These are phyloP conservation scores for Rugalucina vietnamica DNA, from an alignment of 2,888 invertebrate species.

Conservation along the genomic window DNA sequence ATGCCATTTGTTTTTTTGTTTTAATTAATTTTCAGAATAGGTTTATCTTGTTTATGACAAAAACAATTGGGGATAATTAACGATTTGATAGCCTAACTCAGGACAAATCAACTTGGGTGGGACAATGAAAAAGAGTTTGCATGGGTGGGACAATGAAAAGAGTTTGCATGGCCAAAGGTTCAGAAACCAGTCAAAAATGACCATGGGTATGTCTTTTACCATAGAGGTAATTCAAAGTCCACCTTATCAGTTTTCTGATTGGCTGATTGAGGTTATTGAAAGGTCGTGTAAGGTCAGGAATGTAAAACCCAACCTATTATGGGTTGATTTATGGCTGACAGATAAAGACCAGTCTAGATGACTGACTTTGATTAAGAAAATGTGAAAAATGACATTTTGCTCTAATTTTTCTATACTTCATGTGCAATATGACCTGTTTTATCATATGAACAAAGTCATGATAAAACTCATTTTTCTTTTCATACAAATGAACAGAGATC, in stretches of 20 bases:
- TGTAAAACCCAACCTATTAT: slow-evolving; percentile 46
- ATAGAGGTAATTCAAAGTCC: slow-evolving; percentile 19
- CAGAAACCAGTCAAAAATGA: no score
- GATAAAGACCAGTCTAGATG: slow-evolving; percentile 62
- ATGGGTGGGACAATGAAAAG: background rate
- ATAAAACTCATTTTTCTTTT: no score
- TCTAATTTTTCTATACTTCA: slow-evolving; percentile 53
- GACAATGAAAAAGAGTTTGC: background rate
- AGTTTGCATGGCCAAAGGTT: background rate
- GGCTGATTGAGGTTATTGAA: slow-evolving; percentile 49
- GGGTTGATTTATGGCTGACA: slow-evolving; percentile 56
- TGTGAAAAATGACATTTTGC: slow-evolving; percentile 44
- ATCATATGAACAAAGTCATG: no score
- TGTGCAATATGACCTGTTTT: slow-evolving; percentile 43
- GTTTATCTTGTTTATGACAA: background rate
- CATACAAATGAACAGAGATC: background rate
- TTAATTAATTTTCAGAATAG: background rate
- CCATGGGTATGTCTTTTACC: no score
- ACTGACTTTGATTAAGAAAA: slow-evolving; percentile 37
- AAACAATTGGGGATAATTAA: background rate
- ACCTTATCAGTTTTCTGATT: slow-evolving; percentile 54
- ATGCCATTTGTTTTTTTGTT: no score
- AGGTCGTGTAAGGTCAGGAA: slow-evolving; percentile 53
- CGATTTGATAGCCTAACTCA: background rate
- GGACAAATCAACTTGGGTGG: background rate